Evolutionary conservation across 2,888 invertebrate species (phyloP), one percentile per base, ranked within the genome.

Genomic region (Allacma fusca): DNA sequence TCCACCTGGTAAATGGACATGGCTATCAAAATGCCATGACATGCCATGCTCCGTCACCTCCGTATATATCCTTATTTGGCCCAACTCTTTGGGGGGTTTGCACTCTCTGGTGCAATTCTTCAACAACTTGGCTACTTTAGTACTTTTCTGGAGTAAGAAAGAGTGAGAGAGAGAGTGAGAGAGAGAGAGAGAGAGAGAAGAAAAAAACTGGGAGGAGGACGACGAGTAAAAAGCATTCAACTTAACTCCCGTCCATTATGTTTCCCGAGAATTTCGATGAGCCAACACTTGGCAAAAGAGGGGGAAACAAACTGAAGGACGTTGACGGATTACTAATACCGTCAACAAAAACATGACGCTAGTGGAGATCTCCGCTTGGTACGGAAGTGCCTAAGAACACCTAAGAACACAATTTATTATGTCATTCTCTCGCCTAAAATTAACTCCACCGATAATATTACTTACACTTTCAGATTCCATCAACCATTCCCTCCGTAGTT

Each of bases 291-390:
- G 62, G 62, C 9, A 26, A 26, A 65, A 23, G 34, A 28, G 43
- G 43, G 62, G 59, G 16, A 43, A 73, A 28, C 65, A 74, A 74
- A 74, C 65, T 40, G 44, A 65, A 64, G 71, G 76, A 79, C 78
- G 73, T 79, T 76, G 78, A 79, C 78, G 76, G 78, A 79, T 79
- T 79, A 79, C 76, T 76, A 76, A 78, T 78, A 75, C 75, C 72
- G 71, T 75, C 75, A 74, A 75, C 29, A 78, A 71, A 72, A 75
- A 67, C 23, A 24, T 44, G 69, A 50, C 21, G 29, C 62, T 64
- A 65, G 78, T 50, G 75, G 75, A 78, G 76, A 76, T 71, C 72
- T 34, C 73, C 67, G 76, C 72, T 76, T 79, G 78, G 78, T 79
- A 79, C 78, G 78, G 72, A 76, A 65, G 65, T 67, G 70, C 65